Conservation (phyloP, 1,140 invertebrate species). For the Drosophila santomea region DNA sequence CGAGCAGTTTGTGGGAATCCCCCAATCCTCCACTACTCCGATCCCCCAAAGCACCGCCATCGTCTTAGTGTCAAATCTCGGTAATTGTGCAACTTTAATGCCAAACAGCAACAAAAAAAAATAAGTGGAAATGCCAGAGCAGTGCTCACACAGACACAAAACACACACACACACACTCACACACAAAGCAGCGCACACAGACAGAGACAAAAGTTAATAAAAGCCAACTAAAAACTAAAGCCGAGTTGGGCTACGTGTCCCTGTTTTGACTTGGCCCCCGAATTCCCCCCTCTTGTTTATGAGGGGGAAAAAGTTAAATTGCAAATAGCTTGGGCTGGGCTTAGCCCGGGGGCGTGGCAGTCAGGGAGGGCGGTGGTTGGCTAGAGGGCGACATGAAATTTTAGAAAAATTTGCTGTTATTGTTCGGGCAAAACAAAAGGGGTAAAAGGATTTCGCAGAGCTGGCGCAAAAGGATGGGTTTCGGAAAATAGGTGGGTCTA, state of each 20-base stretch:
- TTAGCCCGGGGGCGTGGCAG: slow-evolving; percentile 16
- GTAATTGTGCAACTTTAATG: slow-evolving; percentile 78
- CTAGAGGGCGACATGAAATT: slow-evolving; percentile 65
- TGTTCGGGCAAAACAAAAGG: slow-evolving; percentile 73
- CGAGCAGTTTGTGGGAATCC: slow-evolving; percentile 31
- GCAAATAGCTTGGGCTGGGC: slow-evolving; percentile 74
- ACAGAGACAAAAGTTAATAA: slow-evolving; percentile 77
- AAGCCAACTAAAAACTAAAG: slow-evolving; percentile 82
- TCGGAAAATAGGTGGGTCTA: slow-evolving; percentile 26
- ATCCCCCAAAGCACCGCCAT: slow-evolving; percentile 4
- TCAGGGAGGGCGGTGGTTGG: not conserved
- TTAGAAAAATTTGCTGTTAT: slow-evolving; percentile 81
- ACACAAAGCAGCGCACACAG: not conserved
- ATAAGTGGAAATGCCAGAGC: slow-evolving; percentile 64
- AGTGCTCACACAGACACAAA: slow-evolving; percentile 16
- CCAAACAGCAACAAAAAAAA: slow-evolving; percentile 42
- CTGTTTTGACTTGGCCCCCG: slow-evolving; percentile 51
- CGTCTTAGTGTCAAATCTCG: slow-evolving; percentile 72
- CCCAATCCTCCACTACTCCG: not conserved
- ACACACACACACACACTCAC: slow-evolving; percentile 11
- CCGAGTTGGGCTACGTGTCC: slow-evolving; percentile 66
- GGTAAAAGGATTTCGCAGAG: slow-evolving; percentile 35
- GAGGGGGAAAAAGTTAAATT: slow-evolving; percentile 73
- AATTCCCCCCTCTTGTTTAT: not conserved
- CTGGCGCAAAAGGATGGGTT: slow-evolving; percentile 27